Evolutionary conservation across 2,113 vertebrate genomes (phyloP).

Genomic region (Neoarius graeffei): DNA sequence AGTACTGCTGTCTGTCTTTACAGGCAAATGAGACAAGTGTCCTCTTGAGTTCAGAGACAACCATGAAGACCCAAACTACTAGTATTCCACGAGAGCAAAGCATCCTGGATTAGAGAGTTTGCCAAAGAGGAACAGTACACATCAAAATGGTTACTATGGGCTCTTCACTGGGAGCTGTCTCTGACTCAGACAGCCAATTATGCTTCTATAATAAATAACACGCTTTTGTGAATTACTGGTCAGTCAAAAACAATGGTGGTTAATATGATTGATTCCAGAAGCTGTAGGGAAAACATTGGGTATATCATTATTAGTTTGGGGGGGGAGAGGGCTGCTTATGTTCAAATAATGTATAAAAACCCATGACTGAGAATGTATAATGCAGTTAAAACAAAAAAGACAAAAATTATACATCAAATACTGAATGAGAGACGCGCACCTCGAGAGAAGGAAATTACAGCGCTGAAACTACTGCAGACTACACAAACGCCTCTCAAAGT

Average conservation of each 20-base stretch:
- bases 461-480: constrained; percentile 40
- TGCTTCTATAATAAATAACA: constrained; percentile 25
- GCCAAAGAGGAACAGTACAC: neutral
- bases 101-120: constrained; percentile 1
- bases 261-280: constrained; percentile 32
- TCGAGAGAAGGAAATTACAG: constrained; percentile 44
- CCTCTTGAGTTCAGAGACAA: neutral
- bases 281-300: constrained; percentile 6
- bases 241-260: neutral
- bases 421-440: constrained; percentile 48
- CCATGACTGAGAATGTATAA: constrained; percentile 30
- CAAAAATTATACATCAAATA: constrained; percentile 57
- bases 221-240: neutral
- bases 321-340: constrained; percentile 11
- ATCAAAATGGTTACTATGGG: neutral
- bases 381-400: constrained; percentile 48
- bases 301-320: constrained; percentile 19
- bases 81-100: neutral
- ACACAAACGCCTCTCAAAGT: constrained; percentile 38
- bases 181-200: constrained; percentile 1
- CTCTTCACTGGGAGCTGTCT: neutral
- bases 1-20: constrained; percentile 38
- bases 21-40: constrained; percentile 24
- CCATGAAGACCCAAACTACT: neutral
- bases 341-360: constrained; percentile 43